Evolutionary conservation across 1,140 invertebrate genomes (phyloP).

Genomic region (Neodiprion fabricii): DNA sequence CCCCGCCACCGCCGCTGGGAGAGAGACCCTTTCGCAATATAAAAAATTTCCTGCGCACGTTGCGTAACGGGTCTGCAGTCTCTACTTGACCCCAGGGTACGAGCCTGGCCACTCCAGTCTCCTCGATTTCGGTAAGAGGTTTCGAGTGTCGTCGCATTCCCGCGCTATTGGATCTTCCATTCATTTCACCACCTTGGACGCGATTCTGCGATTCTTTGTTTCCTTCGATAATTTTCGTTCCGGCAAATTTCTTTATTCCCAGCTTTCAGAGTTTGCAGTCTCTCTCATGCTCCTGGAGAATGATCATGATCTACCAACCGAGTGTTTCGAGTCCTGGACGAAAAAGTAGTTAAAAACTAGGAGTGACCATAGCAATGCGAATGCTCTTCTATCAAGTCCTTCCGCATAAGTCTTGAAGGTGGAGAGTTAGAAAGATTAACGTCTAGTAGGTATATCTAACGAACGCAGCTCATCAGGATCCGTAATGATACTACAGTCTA

Average conservation of each 20-base stretch:
- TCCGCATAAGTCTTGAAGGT: neutral
- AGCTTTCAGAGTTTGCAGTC: too few relatives aligned
- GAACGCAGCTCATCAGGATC: conserved; percentile 1
- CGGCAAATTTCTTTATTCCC: too few relatives aligned
- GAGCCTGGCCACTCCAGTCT: neutral
- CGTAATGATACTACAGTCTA: neutral
- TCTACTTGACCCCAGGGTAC: neutral
- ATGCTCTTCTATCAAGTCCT: neutral
- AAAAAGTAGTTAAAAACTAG: neutral
- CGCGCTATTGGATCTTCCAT: too few relatives aligned
- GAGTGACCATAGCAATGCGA: neutral
- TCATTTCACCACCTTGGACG: too few relatives aligned
- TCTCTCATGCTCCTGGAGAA: too few relatives aligned
- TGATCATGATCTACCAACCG: too few relatives aligned
- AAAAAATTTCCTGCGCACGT: neutral
- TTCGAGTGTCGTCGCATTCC: too few relatives aligned
- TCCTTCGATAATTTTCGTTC: too few relatives aligned
- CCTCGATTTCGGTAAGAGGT: too few relatives aligned
- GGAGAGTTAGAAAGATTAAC: neutral
- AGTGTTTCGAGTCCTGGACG: neutral
- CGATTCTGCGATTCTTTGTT: too few relatives aligned
- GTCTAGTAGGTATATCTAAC: neutral
- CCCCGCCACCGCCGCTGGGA: neutral
- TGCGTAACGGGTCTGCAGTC: neutral
- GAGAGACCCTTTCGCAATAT: neutral